Evolutionary conservation across 2,113 vertebrate genomes (phyloP).

Genomic region (Tiliqua scincoides): DNA sequence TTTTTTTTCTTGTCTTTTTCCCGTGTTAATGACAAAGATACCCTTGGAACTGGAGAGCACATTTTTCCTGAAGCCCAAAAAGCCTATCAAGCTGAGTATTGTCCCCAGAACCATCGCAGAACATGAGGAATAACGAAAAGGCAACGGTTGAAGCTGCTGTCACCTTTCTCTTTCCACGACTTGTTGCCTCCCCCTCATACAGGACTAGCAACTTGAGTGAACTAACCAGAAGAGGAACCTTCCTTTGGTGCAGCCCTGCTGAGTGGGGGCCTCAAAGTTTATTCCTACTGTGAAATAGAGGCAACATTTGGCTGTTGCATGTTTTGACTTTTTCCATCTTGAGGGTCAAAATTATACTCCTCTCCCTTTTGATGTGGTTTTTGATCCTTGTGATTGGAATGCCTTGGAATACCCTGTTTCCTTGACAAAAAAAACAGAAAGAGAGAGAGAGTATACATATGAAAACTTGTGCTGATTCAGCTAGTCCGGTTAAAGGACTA

Average conservation of each 20-base stretch:
- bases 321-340: no score
- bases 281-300: no score
- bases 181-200: background rate
- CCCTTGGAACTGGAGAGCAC: slow-evolving; percentile 73
- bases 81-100: slow-evolving; percentile 80
- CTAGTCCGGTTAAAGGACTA: background rate
- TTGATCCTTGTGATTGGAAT: no score
- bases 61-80: slow-evolving; percentile 71
- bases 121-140: slow-evolving; percentile 36
- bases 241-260: no score
- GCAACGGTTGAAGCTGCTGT: background rate
- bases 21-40: slow-evolving; percentile 68
- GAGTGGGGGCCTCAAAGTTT: no score
- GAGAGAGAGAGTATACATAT: background rate
- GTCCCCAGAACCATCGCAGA: slow-evolving; percentile 57
- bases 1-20: background rate
- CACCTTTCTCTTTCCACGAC: no score
- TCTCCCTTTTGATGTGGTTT: background rate
- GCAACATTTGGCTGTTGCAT: no score
- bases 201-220: background rate
- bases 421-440: background rate
- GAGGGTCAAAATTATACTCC: no score
- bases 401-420: background rate
- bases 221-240: no score
- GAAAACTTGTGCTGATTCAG: background rate